Conservation (phyloP, 2,797 vertebrate genomes). For the Eulemur albifrons region DNA sequence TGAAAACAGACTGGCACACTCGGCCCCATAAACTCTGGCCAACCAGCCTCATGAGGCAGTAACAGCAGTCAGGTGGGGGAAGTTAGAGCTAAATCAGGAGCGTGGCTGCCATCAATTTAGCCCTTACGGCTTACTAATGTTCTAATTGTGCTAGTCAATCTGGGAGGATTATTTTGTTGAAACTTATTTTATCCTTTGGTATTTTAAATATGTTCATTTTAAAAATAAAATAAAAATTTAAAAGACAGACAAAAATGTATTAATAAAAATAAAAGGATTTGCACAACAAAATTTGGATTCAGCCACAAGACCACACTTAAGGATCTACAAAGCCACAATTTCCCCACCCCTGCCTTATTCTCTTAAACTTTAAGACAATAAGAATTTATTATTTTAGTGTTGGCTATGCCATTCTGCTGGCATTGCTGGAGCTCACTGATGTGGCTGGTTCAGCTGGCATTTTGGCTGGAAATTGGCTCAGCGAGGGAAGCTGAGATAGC, state of each 20-base stretch:
- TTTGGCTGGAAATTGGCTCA: not conserved
- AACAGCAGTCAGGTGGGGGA: not conserved
- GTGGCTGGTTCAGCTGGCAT: not conserved
- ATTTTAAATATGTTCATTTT: not conserved
- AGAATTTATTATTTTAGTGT: not conserved
- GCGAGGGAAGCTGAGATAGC: accelerated
- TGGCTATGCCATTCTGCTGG: accelerated
- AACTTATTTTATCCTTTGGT: not conserved
- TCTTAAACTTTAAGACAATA: not conserved
- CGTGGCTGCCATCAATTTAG: not conserved
- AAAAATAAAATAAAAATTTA: not conserved
- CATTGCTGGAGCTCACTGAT: not conserved
- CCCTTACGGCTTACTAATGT: not conserved
- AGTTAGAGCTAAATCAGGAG: not conserved
- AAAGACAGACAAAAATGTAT: not conserved
- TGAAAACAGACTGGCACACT: not conserved
- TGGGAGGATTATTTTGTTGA: not conserved
- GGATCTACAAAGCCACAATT: not conserved
- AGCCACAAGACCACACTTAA: not conserved
- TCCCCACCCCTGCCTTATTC: no score
- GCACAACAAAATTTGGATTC: not conserved
- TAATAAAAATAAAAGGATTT: not conserved
- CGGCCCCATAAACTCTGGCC: not conserved
- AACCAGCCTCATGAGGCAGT: not conserved
- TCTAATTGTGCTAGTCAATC: not conserved